Percentiles rank a stretch among this genome's conserved stretches.
Conservation (phyloP, 2,888 invertebrate species). For the Ichneumon xanthorius region DNA sequence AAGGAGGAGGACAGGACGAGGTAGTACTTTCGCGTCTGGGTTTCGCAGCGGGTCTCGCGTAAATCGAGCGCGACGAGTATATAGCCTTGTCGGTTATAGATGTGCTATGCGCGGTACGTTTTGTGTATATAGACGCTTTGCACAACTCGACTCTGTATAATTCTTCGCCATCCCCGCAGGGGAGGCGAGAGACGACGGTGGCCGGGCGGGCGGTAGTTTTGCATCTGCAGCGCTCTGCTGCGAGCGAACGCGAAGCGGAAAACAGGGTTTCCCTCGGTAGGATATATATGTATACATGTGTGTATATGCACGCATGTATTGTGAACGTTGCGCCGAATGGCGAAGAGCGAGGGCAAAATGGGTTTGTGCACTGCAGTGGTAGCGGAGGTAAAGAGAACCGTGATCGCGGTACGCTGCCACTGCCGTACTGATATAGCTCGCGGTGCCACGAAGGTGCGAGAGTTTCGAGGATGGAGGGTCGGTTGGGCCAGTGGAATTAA, state of each 20-base stretch:
- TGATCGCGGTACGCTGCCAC: conserved; percentile 4
- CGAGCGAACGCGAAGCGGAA: conserved; percentile 67
- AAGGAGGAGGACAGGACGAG: conserved; percentile 1
- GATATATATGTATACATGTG: neutral
- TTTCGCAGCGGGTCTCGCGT: conserved; percentile 54
- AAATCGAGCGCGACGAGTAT: conserved; percentile 75
- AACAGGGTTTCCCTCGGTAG: conserved; percentile 67
- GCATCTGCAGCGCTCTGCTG: conserved; percentile 69
- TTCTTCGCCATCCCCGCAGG: conserved; percentile 72
- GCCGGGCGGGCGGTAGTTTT: conserved; percentile 62
- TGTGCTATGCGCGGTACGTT: conserved; percentile 18
- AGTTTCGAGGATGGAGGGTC: conserved; percentile 5
- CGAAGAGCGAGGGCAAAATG: conserved; percentile 42
- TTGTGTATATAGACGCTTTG: conserved; percentile 26
- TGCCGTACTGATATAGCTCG: conserved; percentile 9
- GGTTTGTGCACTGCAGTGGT: conserved; percentile 19
- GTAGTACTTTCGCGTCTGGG: conserved; percentile 37
- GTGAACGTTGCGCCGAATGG: conserved; percentile 55
- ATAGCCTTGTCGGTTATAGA: conserved; percentile 46
- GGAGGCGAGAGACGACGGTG: conserved; percentile 7
- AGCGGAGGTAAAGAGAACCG: conserved; percentile 22
- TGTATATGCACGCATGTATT: conserved; percentile 41
- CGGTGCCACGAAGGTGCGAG: conserved; percentile 9
- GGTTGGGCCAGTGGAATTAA: conserved; percentile 78
- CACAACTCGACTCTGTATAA: conserved; percentile 73